Base-by-base conservation (phyloP, 2,888 invertebrate genomes). In the Dascillus cervinus region DNA sequence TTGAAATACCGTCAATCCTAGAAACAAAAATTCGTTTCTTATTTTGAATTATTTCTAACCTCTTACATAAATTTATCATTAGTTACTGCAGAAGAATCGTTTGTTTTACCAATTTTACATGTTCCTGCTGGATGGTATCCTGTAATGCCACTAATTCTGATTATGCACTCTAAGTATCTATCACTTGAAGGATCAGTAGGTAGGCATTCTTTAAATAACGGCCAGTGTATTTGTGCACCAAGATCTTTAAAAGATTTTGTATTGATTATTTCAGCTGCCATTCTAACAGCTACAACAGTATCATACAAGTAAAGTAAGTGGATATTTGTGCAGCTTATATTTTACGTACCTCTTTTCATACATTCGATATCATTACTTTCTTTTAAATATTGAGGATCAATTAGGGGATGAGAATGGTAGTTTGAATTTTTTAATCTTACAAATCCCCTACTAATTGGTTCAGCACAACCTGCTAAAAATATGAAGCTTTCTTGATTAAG, bases 111-210 rank as follows among this genome's bases (percentile, higher is more conserved):
- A 58, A 86, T 84, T 17, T 77, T 73, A 52, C 84, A 83, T 1
- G 82, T 85, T 6, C 89, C 88, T 0, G 77, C 82, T 0, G 79
- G 81, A 59, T 90, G 90, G 57, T 90, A 86, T 0, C 83, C 81
- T 1, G 82, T 75, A 12, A 82, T 66, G 0, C 75, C 78, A 4
- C 72, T 71, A 17, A 73, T 72, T 32, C 79, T 66, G 33, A 81
- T 62, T 9, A 79, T 53, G 50, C 83, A 83, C 44, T 78, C 78
- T 25, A 82, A 49, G 50, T 73, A 82, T 3, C 65, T 64, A 32
- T 75, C 67, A 3, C 67, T 66, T 4, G 57, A 41, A 30, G 62
- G 53, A 33, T 67, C 68, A 22, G 72, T 67, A 0, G 72, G 60
- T 2, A 69, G 67, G 43, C 83, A 83, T 13, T 76, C 67, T 22